A percentile compares a stretch with the other conserved stretches of the same genome.
phyloP scores from a whole-genome alignment of 2,113 vertebrate species.

The Ramphastos sulfuratus region DNA sequence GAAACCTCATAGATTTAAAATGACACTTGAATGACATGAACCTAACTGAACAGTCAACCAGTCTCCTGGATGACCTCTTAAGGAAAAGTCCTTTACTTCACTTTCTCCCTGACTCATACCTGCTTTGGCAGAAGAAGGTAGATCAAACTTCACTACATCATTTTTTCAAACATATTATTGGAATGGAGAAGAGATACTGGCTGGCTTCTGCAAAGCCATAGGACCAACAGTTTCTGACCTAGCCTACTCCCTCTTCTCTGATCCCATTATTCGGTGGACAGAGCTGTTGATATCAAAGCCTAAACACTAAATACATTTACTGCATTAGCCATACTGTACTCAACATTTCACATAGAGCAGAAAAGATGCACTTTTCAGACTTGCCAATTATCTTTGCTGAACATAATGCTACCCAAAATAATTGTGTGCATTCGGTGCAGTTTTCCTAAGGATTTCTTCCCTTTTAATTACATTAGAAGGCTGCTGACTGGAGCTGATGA shows the following conservation, averaged over 20 bases:
- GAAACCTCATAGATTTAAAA: background rate
- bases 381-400: conserved; percentile 53
- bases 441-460: conserved; percentile 20
- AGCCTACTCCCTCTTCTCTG: background rate
- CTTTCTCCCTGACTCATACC: background rate
- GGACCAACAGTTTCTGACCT: background rate
- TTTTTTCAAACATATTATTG: background rate
- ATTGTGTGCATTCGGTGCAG: background rate
- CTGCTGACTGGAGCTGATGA: background rate
- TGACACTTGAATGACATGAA: background rate
- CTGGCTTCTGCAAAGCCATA: background rate
- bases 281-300: background rate
- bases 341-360: background rate
- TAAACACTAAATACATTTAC: background rate
- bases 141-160: background rate
- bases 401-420: conserved; percentile 11
- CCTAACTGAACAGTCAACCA: background rate
- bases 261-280: background rate
- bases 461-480: background rate
- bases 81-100: background rate
- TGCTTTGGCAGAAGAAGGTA: background rate
- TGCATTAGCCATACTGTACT: background rate
- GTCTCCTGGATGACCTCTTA: background rate
- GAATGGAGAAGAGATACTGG: background rate
- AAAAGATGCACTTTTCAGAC: background rate